These are phyloP conservation scores for Scaptomyza parva DNA, from an alignment of 2,888 invertebrate species.

Conservation along the genomic window DNA sequence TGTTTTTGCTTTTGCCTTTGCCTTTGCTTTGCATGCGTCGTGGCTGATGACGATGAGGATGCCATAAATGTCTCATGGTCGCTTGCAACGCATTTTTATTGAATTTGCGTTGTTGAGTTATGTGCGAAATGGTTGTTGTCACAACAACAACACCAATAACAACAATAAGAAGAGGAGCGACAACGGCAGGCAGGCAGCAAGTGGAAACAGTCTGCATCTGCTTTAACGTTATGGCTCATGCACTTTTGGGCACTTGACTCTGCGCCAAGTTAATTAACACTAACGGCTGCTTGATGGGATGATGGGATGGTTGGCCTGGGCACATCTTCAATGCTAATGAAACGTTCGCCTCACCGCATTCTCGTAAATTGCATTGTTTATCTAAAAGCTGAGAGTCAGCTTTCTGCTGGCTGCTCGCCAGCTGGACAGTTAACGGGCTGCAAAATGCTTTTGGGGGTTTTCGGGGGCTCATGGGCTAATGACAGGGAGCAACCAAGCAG, in stretches of 20 bases:
- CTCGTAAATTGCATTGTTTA: constrained; percentile 75
- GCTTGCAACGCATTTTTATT: constrained; percentile 72
- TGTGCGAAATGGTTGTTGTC: constrained; percentile 40
- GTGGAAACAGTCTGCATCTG: constrained; percentile 9
- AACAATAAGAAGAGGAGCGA: too few relatives aligned
- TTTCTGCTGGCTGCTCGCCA: constrained; percentile 50
- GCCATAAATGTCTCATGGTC: constrained; percentile 67
- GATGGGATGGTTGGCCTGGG: not conserved
- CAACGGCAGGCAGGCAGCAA: too few relatives aligned
- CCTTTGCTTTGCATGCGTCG: constrained; percentile 66
- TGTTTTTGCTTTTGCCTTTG: constrained; percentile 32
- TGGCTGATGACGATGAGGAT: constrained; percentile 40
- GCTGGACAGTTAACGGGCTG: constrained; percentile 47
- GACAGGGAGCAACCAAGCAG: constrained; percentile 11
- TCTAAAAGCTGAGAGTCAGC: constrained; percentile 40
- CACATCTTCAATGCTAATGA: constrained; percentile 71
- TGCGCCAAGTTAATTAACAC: constrained; percentile 77
- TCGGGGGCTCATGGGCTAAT: constrained; percentile 23
- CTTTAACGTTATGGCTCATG: constrained; percentile 28
- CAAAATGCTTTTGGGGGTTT: constrained; percentile 35
- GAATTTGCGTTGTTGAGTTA: constrained; percentile 60
- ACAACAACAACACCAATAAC: constrained; percentile 4
- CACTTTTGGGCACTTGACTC: constrained; percentile 67
- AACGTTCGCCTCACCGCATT: constrained; percentile 55
- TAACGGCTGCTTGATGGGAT: too few relatives aligned